A percentile compares a stretch with the other conserved stretches of the same genome.
Conservation (phyloP, 2,113 vertebrate genomes). For the Python bivittatus region DNA sequence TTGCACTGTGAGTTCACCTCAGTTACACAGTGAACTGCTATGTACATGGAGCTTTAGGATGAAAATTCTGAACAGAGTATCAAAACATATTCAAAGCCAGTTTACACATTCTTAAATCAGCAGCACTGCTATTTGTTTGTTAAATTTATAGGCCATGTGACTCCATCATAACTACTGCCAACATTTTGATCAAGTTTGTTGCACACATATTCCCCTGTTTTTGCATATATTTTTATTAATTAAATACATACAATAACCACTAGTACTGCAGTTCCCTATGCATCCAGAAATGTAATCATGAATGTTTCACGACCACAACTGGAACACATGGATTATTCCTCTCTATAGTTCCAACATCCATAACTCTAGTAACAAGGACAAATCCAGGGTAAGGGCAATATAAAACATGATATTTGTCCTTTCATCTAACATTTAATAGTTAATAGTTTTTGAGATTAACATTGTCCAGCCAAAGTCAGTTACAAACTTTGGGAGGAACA, state of each 20-base stretch:
- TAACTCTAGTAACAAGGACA: neutral
- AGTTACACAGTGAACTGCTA: neutral
- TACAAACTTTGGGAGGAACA: neutral
- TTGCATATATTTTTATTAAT: neutral
- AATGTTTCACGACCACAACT: neutral
- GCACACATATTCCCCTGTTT: neutral
- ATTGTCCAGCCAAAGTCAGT: neutral
- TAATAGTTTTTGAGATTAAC: neutral
- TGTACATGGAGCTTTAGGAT: neutral
- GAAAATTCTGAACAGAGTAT: neutral
- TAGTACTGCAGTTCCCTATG: neutral
- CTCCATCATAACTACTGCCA: no score
- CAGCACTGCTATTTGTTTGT: neutral
- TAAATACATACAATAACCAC: neutral
- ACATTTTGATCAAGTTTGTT: neutral
- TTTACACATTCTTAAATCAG: neutral
- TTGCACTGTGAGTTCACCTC: neutral
- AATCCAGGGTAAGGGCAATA: neutral
- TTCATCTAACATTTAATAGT: neutral
- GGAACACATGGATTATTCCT: neutral
- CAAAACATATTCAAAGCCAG: neutral
- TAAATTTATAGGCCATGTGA: no score
- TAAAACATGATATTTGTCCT: neutral
- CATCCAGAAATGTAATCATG: neutral
- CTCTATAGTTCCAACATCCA: neutral